These are phyloP conservation scores for Troglohyphantes excavatus DNA, from an alignment of 2,888 invertebrate species.

Conservation along the genomic window DNA sequence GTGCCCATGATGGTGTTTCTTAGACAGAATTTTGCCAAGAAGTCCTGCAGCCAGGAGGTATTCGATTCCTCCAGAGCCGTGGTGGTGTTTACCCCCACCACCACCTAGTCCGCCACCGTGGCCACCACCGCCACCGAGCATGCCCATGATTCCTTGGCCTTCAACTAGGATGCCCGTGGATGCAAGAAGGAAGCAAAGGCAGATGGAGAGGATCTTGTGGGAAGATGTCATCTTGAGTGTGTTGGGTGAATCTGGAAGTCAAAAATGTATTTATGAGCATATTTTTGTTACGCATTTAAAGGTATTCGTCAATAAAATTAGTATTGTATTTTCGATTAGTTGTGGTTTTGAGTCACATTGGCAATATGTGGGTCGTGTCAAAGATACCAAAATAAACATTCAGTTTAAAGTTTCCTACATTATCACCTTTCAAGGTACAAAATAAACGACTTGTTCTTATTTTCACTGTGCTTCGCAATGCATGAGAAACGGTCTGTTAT, in stretches of 20 bases:
- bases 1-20: conserved; percentile 5
- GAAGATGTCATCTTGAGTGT: conserved; percentile 36
- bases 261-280: too few species aligned
- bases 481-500: too few species aligned
- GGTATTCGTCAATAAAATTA: too few species aligned
- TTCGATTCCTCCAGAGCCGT: neutral
- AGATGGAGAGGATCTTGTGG: conserved; percentile 30
- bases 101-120: neutral
- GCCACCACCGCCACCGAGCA: neutral
- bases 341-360: too few species aligned
- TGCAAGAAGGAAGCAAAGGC: conserved; percentile 9
- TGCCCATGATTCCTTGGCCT: neutral
- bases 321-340: too few species aligned
- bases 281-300: too few species aligned
- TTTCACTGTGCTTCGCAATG: too few species aligned
- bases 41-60: conserved; percentile 6
- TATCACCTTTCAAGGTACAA: too few species aligned
- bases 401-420: too few species aligned
- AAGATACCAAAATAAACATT: too few species aligned
- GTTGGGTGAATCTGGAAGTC: neutral
- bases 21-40: conserved; percentile 6
- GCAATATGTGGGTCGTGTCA: too few species aligned
- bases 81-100: neutral
- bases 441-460: too few species aligned
- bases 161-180: neutral